A percentile compares a stretch with the other conserved stretches of the same genome.
Conservation (phyloP, 2,113 vertebrate species). For the Probosciger aterrimus region DNA sequence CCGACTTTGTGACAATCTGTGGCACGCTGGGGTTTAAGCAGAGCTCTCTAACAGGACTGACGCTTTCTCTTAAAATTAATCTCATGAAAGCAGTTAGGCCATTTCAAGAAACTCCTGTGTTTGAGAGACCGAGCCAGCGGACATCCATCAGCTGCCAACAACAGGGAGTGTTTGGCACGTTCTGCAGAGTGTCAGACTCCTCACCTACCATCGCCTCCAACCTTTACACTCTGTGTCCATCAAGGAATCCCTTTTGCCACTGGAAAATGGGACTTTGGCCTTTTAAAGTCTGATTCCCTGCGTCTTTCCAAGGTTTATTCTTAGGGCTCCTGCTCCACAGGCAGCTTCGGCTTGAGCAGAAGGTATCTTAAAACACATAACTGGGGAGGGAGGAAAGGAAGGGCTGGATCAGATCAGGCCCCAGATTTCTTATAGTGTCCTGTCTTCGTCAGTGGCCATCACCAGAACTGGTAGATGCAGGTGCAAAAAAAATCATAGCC, state of each 20-base stretch:
- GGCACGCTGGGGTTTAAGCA: neutral
- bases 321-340: neutral
- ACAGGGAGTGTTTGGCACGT: accelerated
- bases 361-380: accelerated
- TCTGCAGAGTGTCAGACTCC: neutral
- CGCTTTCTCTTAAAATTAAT: neutral
- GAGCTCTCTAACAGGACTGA: neutral
- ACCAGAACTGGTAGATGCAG: neutral
- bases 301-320: neutral
- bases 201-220: neutral
- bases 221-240: neutral
- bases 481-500: neutral
- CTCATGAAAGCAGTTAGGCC: neutral
- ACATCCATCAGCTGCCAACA: neutral
- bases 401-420: neutral
- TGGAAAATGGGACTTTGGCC: neutral
- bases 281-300: neutral
- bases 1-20: neutral
- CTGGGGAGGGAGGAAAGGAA: neutral
- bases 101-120: neutral
- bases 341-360: neutral
- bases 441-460: neutral
- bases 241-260: neutral
- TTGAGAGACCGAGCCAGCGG: neutral
- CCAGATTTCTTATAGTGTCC: neutral